Evolutionary conservation across 2,888 invertebrate genomes (phyloP).

Genomic region (Dryadula phaetusa): DNA sequence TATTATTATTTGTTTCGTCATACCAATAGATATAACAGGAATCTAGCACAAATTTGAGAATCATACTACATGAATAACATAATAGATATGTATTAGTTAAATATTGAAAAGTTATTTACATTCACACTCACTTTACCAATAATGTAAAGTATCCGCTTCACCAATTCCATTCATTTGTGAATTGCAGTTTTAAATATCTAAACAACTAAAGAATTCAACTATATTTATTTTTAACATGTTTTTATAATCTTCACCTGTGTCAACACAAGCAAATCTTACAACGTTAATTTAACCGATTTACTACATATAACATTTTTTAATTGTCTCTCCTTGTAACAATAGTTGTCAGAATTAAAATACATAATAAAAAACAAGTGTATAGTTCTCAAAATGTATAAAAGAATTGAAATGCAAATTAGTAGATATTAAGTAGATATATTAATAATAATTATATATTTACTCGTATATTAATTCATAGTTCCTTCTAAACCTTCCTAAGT

Average conservation of each 20-base stretch:
- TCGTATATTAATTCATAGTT: conserved; percentile 30
- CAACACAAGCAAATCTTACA: background rate
- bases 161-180: background rate
- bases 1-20: background rate
- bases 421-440: background rate
- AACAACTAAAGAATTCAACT: background rate
- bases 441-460: background rate
- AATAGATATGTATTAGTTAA: background rate
- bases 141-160: no score
- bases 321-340: background rate
- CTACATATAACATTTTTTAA: background rate
- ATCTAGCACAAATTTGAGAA: background rate
- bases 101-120: background rate
- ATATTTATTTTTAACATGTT: background rate
- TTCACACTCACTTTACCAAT: background rate
- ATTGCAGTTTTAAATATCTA: background rate
- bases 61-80: background rate
- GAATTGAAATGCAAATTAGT: background rate
- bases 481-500: conserved; percentile 33
- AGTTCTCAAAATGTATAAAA: background rate
- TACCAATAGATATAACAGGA: background rate
- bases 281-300: background rate
- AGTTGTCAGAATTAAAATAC: background rate
- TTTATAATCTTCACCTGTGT: background rate
- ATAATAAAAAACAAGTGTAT: background rate